Evolutionary conservation across 35 echinoderm and acorn worm genomes (phyloP).

Genomic region (Heliocidaris erythrogramma): DNA sequence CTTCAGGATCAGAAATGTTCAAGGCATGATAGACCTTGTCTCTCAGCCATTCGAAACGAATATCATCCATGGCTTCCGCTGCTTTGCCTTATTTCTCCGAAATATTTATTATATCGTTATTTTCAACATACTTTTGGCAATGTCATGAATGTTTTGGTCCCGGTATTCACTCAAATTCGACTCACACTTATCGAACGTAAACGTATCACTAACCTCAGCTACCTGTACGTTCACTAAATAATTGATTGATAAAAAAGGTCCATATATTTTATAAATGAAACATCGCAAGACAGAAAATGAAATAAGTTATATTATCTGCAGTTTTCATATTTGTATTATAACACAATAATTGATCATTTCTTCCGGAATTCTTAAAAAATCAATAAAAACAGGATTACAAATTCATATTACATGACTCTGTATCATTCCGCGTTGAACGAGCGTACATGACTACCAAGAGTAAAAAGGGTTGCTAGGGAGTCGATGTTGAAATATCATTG

Average conservation of each 20-base stretch:
- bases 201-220: not conserved
- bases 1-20: slow-evolving; percentile 78
- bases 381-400: not conserved
- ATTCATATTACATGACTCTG: not conserved
- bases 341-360: not conserved
- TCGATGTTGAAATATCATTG: not conserved
- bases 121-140: not conserved
- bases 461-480: not conserved
- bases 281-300: not conserved
- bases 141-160: not conserved
- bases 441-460: not conserved
- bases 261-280: not conserved
- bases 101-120: not conserved
- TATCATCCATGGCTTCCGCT: slow-evolving; percentile 82
- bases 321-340: not conserved
- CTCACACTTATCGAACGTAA: not conserved
- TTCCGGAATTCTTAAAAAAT: not conserved
- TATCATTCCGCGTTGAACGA: not conserved
- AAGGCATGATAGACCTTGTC: slow-evolving; percentile 86
- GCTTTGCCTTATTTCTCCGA: not conserved
- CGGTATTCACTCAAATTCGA: not conserved
- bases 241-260: not conserved
- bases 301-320: not conserved
- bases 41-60: slow-evolving; percentile 94
- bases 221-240: not conserved